Evolutionary conservation across 1,140 invertebrate species (phyloP).

Genomic region (Drosophila ambigua): DNA sequence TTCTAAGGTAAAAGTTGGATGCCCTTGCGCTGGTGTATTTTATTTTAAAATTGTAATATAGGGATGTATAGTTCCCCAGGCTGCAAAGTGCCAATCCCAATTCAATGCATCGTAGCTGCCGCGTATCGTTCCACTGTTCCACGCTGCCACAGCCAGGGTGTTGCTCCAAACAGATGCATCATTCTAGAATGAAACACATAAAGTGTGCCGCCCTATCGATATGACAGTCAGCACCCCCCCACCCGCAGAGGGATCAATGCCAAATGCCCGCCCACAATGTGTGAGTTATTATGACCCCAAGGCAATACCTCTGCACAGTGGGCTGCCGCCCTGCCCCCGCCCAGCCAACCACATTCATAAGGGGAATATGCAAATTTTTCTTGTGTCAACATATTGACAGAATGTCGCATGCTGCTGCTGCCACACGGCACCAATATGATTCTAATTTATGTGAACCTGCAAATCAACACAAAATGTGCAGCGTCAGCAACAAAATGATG

Average conservation of each 20-base stretch:
- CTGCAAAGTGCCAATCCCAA: too few species aligned
- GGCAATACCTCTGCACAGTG: slow-evolving; percentile 2
- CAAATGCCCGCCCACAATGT: background rate
- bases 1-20: too few species aligned
- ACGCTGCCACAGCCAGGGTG: too few species aligned
- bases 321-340: too few species aligned
- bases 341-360: slow-evolving; percentile 3
- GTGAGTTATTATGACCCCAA: slow-evolving; percentile 45
- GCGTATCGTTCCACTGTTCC: too few species aligned
- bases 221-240: slow-evolving; percentile 28
- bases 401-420: too few species aligned
- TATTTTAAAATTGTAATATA: too few species aligned
- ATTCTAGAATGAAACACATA: slow-evolving; percentile 6
- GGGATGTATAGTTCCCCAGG: too few species aligned
- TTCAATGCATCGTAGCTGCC: too few species aligned
- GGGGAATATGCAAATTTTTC: slow-evolving; percentile 63
- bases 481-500: slow-evolving; percentile 6
- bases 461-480: slow-evolving; percentile 37
- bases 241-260: background rate
- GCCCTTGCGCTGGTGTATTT: too few species aligned
- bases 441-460: slow-evolving; percentile 61
- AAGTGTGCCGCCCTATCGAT: slow-evolving; percentile 20
- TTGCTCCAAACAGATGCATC: slow-evolving; percentile 2
- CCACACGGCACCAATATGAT: slow-evolving; percentile 33
- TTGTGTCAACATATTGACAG: slow-evolving; percentile 67